These are phyloP conservation scores for Acanthurus leucopareius DNA, from an alignment of 2,797 vertebrate genomes.

Conservation along the genomic window DNA sequence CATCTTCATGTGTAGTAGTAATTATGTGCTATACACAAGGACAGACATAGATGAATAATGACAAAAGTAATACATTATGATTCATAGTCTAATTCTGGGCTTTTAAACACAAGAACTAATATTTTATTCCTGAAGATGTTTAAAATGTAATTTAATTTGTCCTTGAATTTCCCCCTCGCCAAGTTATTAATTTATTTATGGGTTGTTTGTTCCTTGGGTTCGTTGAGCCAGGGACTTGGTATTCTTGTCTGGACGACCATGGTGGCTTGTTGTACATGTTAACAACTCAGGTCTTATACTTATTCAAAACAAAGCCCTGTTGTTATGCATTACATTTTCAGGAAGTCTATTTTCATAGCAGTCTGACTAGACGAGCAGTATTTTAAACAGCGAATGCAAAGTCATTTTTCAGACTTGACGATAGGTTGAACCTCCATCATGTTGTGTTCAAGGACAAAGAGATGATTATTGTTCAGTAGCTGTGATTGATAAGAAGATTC, in stretches of 20 bases:
- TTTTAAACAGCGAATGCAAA: not conserved
- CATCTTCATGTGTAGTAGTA: conserved; percentile 13
- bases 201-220: not conserved
- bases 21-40: conserved; percentile 17
- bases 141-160: conserved; percentile 7
- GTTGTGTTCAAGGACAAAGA: conserved; percentile 7
- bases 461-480: not conserved
- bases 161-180: conserved; percentile 9
- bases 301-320: conserved; percentile 21
- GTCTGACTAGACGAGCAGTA: not conserved
- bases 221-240: not conserved
- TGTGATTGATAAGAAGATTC: not conserved
- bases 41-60: conserved; percentile 15
- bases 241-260: conserved; percentile 13
- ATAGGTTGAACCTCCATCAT: conserved; percentile 16
- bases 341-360: not conserved
- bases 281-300: conserved; percentile 19
- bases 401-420: not conserved
- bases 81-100: not conserved
- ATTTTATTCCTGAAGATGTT: not conserved
- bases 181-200: conserved; percentile 1
- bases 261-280: conserved; percentile 19
- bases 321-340: conserved; percentile 30
- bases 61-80: conserved; percentile 16
- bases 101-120: conserved; percentile 2